phyloP scores from a whole-genome alignment of 2,888 invertebrate species.

The Frankliniella intonsa region DNA sequence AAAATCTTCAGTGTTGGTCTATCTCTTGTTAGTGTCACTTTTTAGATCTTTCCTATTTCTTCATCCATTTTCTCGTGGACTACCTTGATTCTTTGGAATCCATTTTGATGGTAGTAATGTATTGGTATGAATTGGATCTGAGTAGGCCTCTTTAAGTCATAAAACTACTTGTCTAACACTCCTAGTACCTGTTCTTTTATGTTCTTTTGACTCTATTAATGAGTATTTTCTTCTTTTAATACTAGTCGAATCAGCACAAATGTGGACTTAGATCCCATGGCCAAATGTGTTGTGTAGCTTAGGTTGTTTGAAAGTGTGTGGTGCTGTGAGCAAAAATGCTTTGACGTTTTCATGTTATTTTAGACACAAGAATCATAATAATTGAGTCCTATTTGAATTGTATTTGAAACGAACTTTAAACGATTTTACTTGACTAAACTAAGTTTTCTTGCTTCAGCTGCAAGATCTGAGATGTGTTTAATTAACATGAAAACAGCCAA shows the following conservation, averaged over 20 bases:
- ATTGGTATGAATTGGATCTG: conserved; percentile 1
- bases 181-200: conserved; percentile 19
- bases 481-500: conserved; percentile 12
- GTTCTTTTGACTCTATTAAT: conserved; percentile 23
- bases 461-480: too few relatives aligned
- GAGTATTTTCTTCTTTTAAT: conserved; percentile 24
- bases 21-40: not conserved
- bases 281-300: conserved; percentile 25
- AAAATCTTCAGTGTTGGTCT: not conserved
- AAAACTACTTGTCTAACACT: conserved; percentile 19
- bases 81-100: not conserved
- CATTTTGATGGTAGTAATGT: not conserved
- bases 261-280: not conserved
- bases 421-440: too few relatives aligned
- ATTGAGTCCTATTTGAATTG: too few relatives aligned
- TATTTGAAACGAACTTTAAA: too few relatives aligned
- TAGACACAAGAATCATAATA: too few relatives aligned
- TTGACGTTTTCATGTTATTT: not conserved
- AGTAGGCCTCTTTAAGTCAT: conserved; percentile 5
- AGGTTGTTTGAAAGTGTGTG: conserved; percentile 3
- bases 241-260: conserved; percentile 22
- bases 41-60: not conserved
- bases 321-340: conserved; percentile 10
- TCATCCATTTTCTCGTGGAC: not conserved
- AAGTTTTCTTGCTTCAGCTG: too few relatives aligned